These are phyloP conservation scores for Ramphastos sulfuratus DNA, from an alignment of 2,113 vertebrate species.

Conservation along the genomic window DNA sequence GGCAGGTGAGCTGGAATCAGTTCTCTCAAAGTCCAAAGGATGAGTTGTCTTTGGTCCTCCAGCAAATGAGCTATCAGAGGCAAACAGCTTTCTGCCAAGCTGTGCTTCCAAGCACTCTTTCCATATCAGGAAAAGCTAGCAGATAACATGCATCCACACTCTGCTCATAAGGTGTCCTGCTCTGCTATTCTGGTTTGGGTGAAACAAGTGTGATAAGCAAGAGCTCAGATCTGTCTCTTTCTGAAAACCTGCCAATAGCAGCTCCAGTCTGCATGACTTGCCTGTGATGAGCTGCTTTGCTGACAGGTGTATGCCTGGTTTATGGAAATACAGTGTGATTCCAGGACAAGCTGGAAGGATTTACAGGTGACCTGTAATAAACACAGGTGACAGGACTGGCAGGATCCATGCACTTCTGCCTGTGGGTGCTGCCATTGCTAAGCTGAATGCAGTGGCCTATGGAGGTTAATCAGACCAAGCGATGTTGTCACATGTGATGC, in stretches of 20 bases:
- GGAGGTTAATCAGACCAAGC: neutral
- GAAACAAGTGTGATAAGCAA: neutral
- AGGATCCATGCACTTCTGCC: accelerated
- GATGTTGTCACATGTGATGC: neutral
- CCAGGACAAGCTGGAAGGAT: neutral
- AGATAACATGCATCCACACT: accelerated
- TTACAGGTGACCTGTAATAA: neutral
- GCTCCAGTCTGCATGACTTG: neutral
- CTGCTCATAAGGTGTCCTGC: neutral
- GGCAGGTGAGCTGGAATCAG: neutral
- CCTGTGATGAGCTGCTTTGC: neutral
- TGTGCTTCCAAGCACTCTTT: accelerated
- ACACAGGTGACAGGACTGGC: neutral
- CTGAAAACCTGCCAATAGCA: neutral
- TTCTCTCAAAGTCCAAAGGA: neutral
- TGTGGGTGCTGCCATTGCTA: neutral
- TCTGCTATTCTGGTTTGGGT: neutral
- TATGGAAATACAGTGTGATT: neutral
- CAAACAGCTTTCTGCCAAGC: neutral
- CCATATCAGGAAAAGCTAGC: accelerated
- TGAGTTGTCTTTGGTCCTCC: accelerated
- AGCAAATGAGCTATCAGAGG: accelerated
- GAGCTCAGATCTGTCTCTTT: neutral
- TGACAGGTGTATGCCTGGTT: neutral
- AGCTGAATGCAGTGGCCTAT: neutral